Conservation (phyloP, 1,140 invertebrate species). For the Musca vetustissima region DNA sequence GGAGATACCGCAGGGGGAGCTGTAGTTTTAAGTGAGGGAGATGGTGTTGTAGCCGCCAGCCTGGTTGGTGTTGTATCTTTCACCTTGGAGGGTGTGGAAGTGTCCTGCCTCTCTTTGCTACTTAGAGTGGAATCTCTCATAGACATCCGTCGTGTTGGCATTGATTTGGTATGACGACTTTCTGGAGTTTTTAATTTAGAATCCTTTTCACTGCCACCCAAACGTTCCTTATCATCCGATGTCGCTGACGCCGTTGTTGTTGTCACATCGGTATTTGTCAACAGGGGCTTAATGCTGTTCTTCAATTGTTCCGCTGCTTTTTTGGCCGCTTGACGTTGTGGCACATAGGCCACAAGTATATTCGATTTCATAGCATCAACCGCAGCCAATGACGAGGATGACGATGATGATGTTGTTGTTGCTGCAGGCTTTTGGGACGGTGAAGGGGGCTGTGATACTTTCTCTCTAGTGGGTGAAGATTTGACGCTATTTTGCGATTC, state of each 20-base stretch:
- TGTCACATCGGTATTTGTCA: conserved; percentile 2
- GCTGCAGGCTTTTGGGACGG: background rate
- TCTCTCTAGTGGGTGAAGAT: background rate
- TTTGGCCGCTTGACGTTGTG: conserved; percentile 85
- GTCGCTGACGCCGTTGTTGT: background rate
- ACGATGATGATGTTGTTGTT: background rate
- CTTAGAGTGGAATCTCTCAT: conserved; percentile 32
- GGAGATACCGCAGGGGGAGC: no score
- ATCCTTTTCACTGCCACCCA: conserved; percentile 21
- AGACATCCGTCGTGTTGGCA: conserved; percentile 32
- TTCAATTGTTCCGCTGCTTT: conserved; percentile 89
- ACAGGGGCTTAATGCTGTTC: conserved; percentile 69
- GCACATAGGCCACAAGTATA: conserved; percentile 77
- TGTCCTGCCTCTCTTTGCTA: conserved; percentile 7
- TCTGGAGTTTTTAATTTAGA: conserved; percentile 23
- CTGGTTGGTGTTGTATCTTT: background rate
- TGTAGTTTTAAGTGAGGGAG: no score
- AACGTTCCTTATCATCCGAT: conserved; percentile 28
- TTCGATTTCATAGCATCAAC: conserved; percentile 65
- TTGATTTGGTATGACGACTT: conserved; percentile 27
- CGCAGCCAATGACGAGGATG: no score
- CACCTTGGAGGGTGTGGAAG: conserved; percentile 28
- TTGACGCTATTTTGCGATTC: background rate
- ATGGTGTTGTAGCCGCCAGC: no score
- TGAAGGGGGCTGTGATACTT: background rate